A percentile compares a stretch with the other conserved stretches of the same genome.
These are phyloP conservation scores for Falcaria lacertinaria DNA, from an alignment of 2,888 invertebrate genomes.

Conservation along the genomic window DNA sequence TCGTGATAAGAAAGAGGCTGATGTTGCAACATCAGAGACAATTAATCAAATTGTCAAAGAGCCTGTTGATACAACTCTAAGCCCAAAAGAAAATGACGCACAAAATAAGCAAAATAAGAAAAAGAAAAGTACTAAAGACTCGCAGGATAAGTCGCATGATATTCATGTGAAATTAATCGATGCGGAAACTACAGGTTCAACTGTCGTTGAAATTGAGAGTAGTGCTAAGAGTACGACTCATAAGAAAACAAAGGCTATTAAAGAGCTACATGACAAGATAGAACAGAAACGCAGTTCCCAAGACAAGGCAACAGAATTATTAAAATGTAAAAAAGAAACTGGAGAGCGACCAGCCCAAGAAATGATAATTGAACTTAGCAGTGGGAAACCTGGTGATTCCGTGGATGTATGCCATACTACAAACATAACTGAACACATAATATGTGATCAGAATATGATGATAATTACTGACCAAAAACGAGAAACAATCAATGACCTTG, in stretches of 20 bases:
- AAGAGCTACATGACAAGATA: constrained; percentile 16
- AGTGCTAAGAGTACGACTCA: constrained; percentile 6
- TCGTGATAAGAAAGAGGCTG: constrained; percentile 38
- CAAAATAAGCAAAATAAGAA: constrained; percentile 35
- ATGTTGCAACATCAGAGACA: constrained; percentile 10
- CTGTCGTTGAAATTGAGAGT: constrained; percentile 13
- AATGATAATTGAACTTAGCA: not conserved
- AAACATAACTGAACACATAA: too few species aligned
- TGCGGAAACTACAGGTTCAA: constrained; percentile 15
- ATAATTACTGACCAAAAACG: not conserved
- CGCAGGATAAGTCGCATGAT: constrained; percentile 13
- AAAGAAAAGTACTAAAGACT: constrained; percentile 35
- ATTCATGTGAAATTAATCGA: constrained; percentile 15
- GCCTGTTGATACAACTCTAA: not conserved
- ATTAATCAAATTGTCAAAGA: constrained; percentile 7
- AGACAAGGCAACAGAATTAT: constrained; percentile 5
- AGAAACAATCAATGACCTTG: not conserved
- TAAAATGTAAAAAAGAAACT: not conserved
- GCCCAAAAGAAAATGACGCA: constrained; percentile 16
- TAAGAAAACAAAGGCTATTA: constrained; percentile 29
- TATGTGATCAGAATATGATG: not conserved
- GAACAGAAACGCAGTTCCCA: constrained; percentile 4
- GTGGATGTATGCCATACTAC: too few species aligned
- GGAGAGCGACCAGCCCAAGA: not conserved
- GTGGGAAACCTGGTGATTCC: too few species aligned